Base-by-base conservation (phyloP, 2,113 vertebrate genomes). In the Myotis lucifugus region DNA sequence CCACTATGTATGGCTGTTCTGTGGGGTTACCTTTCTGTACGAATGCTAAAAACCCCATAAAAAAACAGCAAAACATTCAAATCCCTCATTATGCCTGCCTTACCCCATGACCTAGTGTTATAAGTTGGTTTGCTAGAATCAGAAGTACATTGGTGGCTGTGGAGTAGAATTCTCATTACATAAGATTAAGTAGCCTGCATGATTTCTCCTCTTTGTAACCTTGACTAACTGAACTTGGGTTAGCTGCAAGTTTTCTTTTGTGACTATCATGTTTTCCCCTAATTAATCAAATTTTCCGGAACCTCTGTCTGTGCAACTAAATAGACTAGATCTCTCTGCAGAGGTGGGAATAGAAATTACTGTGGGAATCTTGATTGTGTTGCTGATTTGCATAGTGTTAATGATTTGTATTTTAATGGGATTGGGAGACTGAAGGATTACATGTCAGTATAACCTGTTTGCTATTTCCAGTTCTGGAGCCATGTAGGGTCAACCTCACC, bases 391-490 rank as follows among this genome's bases (percentile, higher is more conserved):
- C 95, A 97, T 97, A 97, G 91, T 87, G 90, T 70, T 97, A 96
- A 97, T 97, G 91, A 97, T 97, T 97, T 97, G 82, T 96, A 97
- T 97, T 87, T 94, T 96, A 97, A 97, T 96, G 19, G 72, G 52
- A 91, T 84, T 23, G 40, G 76, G 86, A 94, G 54, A 74, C 88
- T 50, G 27, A 93, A 96, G 94, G 90, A 82, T 72, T 95, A 48
- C 74, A 5, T 66, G 34, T 78, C 27, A 81, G 84, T 94, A 59
- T 73, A 92, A 92, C 90, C 76, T 88, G 54, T 85, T 91, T 92
- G 73, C 76, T 94, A 11, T 90, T 95, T 90, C 78, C 32, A 96
- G 18, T 95, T 95, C 91, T 92, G 76, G 66, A 97, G 61, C 64
- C 46, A 83, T 89, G 59, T 11, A 84, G 64, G 54, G 56, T 85